Conservation (phyloP, 2,888 invertebrate species). For the Tholera decimalis region DNA sequence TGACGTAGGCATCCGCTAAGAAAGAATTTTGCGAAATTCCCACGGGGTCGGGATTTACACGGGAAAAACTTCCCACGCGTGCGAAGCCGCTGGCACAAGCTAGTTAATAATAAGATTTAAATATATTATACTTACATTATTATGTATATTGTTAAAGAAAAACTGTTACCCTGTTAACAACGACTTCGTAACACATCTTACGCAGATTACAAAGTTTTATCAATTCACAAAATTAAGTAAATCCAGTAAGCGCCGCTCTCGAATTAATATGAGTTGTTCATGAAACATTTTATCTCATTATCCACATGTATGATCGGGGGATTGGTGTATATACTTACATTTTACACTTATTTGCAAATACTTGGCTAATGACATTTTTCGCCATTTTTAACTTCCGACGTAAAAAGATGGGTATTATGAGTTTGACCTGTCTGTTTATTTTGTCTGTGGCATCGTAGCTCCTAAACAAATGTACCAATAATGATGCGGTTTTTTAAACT, state of each 20-base stretch:
- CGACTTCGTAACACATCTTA: constrained; percentile 26
- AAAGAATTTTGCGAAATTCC: too few species aligned
- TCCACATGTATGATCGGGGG: not conserved
- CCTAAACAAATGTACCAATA: too few species aligned
- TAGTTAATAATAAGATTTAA: not conserved
- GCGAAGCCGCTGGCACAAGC: too few species aligned
- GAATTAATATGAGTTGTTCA: constrained; percentile 21
- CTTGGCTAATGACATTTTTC: too few species aligned
- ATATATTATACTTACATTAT: not conserved
- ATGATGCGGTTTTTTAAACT: too few species aligned
- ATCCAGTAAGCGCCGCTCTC: constrained; percentile 26
- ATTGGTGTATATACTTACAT: not conserved
- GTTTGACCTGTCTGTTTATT: too few species aligned
- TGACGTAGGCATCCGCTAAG: too few species aligned
- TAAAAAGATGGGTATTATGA: too few species aligned
- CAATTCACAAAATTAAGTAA: constrained; percentile 32
- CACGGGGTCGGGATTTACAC: too few species aligned
- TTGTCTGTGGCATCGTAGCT: too few species aligned
- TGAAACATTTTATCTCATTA: constrained; percentile 6
- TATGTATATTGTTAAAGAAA: not conserved
- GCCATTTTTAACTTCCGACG: too few species aligned
- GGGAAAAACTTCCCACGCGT: too few species aligned
- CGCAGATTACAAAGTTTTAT: constrained; percentile 45
- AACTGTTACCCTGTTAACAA: constrained; percentile 1
- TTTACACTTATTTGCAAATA: not conserved